Conservation (phyloP, 2,113 vertebrate species). For the Notiomystis cincta region DNA sequence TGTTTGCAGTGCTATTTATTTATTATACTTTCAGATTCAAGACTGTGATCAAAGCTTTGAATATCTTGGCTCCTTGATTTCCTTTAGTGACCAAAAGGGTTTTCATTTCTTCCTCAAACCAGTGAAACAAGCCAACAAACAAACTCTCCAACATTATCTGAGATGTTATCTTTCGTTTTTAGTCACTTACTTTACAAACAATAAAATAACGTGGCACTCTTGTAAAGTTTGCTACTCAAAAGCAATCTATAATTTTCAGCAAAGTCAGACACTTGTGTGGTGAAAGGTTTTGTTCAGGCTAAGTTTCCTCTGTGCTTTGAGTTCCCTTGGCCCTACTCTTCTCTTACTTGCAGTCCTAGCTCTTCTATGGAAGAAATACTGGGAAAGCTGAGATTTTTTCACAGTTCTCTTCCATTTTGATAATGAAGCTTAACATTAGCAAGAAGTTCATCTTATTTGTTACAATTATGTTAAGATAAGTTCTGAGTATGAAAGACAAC, state of each 20-base stretch:
- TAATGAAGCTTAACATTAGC: neutral
- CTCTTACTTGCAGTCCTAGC: neutral
- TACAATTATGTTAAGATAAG: neutral
- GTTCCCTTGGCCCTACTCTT: neutral
- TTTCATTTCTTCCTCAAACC: neutral
- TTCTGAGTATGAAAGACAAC: neutral
- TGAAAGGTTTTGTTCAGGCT: neutral
- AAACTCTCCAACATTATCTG: neutral
- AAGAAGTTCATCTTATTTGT: neutral
- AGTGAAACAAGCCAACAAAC: neutral
- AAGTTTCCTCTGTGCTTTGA: neutral
- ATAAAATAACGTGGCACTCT: neutral
- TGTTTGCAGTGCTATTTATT: neutral
- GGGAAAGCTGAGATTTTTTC: neutral
- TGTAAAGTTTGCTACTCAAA: neutral
- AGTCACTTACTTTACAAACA: neutral
- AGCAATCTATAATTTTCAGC: neutral
- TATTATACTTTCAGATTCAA: neutral
- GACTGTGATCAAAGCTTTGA: conserved; percentile 5
- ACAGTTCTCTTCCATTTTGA: neutral
- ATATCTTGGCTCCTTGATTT: neutral
- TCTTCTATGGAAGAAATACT: neutral
- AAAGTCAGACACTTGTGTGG: neutral
- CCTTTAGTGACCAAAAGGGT: neutral
- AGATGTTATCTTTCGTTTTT: neutral